phyloP scores from a whole-genome alignment of 1,140 invertebrate species.

The Drosophila sechellia region DNA sequence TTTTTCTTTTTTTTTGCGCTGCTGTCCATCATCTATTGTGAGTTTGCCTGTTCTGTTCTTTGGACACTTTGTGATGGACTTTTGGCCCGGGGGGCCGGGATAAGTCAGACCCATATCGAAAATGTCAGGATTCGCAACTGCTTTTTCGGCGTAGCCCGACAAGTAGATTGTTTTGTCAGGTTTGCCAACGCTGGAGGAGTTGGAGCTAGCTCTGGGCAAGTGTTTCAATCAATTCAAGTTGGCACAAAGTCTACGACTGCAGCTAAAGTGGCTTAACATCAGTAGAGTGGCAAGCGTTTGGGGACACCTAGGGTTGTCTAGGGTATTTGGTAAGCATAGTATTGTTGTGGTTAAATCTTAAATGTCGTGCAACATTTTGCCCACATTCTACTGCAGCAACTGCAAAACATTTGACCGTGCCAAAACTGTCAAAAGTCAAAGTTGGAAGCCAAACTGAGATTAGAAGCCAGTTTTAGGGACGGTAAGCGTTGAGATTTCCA shows the following conservation, averaged over 20 bases:
- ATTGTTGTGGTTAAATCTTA: too few relatives aligned
- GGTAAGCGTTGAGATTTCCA: neutral
- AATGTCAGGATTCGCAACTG: constrained; percentile 54
- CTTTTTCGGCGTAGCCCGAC: constrained; percentile 3
- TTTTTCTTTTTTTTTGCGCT: neutral
- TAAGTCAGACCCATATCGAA: constrained; percentile 71
- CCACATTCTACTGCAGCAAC: neutral
- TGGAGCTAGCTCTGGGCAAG: constrained; percentile 28
- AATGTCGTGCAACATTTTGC: neutral
- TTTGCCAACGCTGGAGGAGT: constrained; percentile 1
- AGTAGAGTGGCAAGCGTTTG: neutral
- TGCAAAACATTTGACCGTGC: neutral
- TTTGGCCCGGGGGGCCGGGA: neutral
- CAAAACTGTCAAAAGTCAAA: constrained; percentile 10
- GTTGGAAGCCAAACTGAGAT: constrained; percentile 2
- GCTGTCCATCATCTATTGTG: constrained; percentile 35
- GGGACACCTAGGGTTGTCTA: too few relatives aligned
- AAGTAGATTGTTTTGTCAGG: constrained; percentile 25
- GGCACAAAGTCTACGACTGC: constrained; percentile 15
- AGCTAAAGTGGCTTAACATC: constrained; percentile 26
- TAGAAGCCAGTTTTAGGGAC: constrained; percentile 6
- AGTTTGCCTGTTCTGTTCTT: constrained; percentile 26
- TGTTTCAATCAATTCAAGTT: constrained; percentile 42
- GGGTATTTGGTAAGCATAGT: too few relatives aligned
- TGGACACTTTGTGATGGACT: constrained; percentile 27